phyloP scores from a whole-genome alignment of 2,888 invertebrate species.

The Gandaritis pyraliata region DNA sequence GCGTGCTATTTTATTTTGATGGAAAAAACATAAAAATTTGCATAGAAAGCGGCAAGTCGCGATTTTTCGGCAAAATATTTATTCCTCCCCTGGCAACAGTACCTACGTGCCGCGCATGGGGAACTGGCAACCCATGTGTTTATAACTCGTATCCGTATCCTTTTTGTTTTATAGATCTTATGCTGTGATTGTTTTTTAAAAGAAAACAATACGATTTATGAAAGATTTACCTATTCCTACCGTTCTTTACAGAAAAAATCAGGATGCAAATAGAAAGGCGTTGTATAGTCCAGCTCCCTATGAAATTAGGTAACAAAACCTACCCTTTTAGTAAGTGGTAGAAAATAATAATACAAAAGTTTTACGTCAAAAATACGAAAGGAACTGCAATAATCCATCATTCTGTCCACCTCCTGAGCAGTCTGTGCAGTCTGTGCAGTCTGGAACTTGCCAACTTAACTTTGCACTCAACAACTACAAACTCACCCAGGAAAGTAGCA shows the following conservation, averaged over 20 bases:
- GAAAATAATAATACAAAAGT: too few relatives aligned
- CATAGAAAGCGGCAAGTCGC: slow-evolving; percentile 72
- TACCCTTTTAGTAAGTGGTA: too few relatives aligned
- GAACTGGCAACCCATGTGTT: slow-evolving; percentile 56
- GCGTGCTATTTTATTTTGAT: slow-evolving; percentile 59
- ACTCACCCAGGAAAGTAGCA: slow-evolving; percentile 38
- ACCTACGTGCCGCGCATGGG: slow-evolving; percentile 74
- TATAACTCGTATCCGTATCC: slow-evolving; percentile 59
- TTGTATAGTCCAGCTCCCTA: too few relatives aligned
- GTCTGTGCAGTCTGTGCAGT: slow-evolving; percentile 51
- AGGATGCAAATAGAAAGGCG: too few relatives aligned
- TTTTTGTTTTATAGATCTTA: slow-evolving; percentile 49
- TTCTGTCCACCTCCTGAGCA: slow-evolving; percentile 55
- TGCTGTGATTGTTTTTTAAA: slow-evolving; percentile 44
- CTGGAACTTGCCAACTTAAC: slow-evolving; percentile 51
- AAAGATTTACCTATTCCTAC: not conserved
- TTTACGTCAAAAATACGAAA: slow-evolving; percentile 54
- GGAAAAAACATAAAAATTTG: slow-evolving; percentile 76
- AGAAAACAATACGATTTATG: slow-evolving; percentile 4
- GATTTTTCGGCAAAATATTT: slow-evolving; percentile 72
- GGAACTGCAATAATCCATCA: slow-evolving; percentile 68
- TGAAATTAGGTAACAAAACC: too few relatives aligned
- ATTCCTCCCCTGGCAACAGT: slow-evolving; percentile 77
- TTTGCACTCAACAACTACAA: slow-evolving; percentile 43
- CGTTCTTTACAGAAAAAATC: too few relatives aligned